Base-by-base conservation (phyloP, 2,888 invertebrate species). In the Labia minor region DNA sequence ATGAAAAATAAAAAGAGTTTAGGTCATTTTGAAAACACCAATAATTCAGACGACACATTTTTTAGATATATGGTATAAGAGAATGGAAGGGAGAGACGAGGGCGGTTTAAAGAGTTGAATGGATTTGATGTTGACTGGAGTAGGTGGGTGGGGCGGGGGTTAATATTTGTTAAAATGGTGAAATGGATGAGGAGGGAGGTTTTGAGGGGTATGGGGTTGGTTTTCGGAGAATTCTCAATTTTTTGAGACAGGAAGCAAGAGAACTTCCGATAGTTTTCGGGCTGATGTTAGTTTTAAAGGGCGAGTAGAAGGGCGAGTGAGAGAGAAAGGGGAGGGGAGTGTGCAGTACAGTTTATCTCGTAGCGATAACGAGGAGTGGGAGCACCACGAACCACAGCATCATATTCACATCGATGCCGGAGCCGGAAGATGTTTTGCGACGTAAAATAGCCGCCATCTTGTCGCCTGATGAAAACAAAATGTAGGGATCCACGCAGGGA, bases 401-500 rank as follows among this genome's bases (percentile, higher is more conserved):
- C n/a, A 73, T 72, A 69, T 74, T 73, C n/a, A 73, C 72, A 69
- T 74, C 74, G n/a, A 73, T 70, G 1, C 72, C 73, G 26, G 74
- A 73, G 6, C 73, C 74, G 49, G 74, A 73, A 65, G 74, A 74
- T 70, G 83, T 83, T 78, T 89, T 90, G 77, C 91, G 85, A 77
- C 90, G 86, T 73, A 90, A 84, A 74, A 92, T 92, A 72, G 92
- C 92, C 74, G 92, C 92, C 85, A 92, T 92, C 79, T 92, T 92
- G 82, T 92, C 92, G 76, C 92, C 92, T 92, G 83, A 66, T 71
- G 49, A 49, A 49, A 49, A 49, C 14, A 49, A 49, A 49, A 49
- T 49, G 14, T 49, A 49, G 49, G 49, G 49, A 49, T 49, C 49
- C 49, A 49, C 49, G 49, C 49, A 49, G n/a, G 49, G 14, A 16